Evolutionary conservation across 1,140 invertebrate genomes (phyloP), one percentile per base, ranked within the genome.

Genomic region (Harpegnathos saltator): DNA sequence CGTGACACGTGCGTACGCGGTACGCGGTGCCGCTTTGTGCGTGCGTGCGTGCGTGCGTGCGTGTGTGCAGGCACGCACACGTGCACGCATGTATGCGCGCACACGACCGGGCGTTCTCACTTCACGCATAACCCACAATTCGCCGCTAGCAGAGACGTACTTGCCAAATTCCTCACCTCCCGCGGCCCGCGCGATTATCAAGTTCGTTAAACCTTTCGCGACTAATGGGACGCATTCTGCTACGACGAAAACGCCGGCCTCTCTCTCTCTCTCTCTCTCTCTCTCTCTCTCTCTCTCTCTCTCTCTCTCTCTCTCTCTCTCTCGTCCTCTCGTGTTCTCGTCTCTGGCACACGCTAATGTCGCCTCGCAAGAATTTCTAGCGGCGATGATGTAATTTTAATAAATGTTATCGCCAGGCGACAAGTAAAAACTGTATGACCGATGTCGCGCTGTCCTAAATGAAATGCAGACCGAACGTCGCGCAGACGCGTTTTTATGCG

Each of bases 151-250:
- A 71, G 72, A 29, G 24, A 48, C 62, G 75, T 80, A 77, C 52
- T 56, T 77, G 71, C 58, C 78, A 82, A 82, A 73, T 82, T 73
- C 69, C 56, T 73, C 69, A 62, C 56, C 69, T 82, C 29, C 68
- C 15, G 50, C 29, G 56, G 74, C 22, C 68, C 22, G 50, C 24
- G 59, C n/a, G n/a, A 62, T 38, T 33, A 33, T 17, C 12, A 14
- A 52, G 44, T 52, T 44, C 38, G 12, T 15, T 15, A 44, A 44
- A 44, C 7, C 66, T 15, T 14, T 52, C 9, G 66, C 48, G 66
- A 29, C 26, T 62, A 5, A 11, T 33, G 38, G 38, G 7, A 44
- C 38, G n/a, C n/a, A 44, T 9, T 1, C 38, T 1, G 38, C 38
- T 44, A 44, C 7, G 38, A 44, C 9, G 1, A 44, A 44, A 44